A percentile compares a stretch with the other conserved stretches of the same genome.
These are phyloP conservation scores for Melipona bicolor DNA, from an alignment of 2,888 invertebrate genomes.

Conservation along the genomic window DNA sequence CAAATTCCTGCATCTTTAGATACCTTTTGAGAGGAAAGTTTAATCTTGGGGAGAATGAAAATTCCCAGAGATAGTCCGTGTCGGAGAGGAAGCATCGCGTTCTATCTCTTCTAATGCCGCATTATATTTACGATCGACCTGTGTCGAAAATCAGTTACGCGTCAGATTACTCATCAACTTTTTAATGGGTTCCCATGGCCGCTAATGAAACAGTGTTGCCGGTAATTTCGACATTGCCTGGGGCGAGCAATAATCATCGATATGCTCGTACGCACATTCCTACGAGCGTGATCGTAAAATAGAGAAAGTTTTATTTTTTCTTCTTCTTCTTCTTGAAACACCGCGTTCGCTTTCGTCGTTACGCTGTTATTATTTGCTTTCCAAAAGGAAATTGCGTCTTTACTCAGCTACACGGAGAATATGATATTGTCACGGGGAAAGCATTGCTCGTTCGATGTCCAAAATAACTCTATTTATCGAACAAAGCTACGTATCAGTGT, in stretches of 20 bases:
- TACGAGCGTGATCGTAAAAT: constrained; percentile 29
- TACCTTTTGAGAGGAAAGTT: background rate
- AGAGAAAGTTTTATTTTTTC: constrained; percentile 48
- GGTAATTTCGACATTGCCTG: constrained; percentile 12
- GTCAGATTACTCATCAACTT: constrained; percentile 16
- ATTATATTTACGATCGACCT: background rate
- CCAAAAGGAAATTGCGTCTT: constrained; percentile 50
- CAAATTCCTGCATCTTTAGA: background rate
- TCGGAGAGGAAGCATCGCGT: background rate
- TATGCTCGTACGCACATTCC: background rate
- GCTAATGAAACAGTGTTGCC: constrained; percentile 15
- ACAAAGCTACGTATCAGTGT: background rate
- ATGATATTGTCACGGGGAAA: constrained; percentile 30
- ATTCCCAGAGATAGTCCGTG: background rate
- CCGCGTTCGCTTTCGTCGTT: constrained; percentile 48
- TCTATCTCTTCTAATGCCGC: background rate
- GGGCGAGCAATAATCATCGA: constrained; percentile 24
- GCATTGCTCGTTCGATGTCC: constrained; percentile 14
- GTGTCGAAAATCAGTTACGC: constrained; percentile 4
- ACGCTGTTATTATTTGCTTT: constrained; percentile 56
- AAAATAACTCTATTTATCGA: background rate
- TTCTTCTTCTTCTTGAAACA: background rate
- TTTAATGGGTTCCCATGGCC: constrained; percentile 44
- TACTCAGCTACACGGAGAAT: background rate
- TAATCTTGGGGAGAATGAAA: background rate